Percentiles rank a stretch among this genome's conserved stretches.
These are phyloP conservation scores for Agapornis canus DNA, from an alignment of 2,797 vertebrate genomes.

Conservation along the genomic window DNA sequence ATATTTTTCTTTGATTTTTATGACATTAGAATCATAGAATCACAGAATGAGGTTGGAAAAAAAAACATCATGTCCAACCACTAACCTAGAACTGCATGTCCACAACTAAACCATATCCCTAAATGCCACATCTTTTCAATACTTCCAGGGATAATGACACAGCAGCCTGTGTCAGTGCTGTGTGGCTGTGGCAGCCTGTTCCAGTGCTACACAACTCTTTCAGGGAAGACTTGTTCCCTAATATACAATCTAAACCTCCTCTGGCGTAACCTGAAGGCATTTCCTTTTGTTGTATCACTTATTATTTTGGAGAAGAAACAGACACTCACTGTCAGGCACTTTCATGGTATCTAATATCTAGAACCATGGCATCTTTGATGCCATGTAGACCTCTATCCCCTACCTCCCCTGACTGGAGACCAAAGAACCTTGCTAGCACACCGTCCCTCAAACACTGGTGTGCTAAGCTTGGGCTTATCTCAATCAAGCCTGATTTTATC, in stretches of 20 bases:
- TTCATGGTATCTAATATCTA: not conserved
- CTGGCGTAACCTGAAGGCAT: not conserved
- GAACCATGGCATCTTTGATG: not conserved
- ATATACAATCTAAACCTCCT: not conserved
- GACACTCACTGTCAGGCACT: not conserved
- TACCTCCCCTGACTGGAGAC: not conserved
- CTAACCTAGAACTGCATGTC: not conserved
- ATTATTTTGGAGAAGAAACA: not conserved
- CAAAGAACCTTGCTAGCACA: no score
- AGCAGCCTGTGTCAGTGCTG: not conserved
- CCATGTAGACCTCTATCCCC: fast-evolving
- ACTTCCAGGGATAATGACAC: not conserved
- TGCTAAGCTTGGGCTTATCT: no score
- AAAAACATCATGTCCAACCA: not conserved
- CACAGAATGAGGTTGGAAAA: not conserved
- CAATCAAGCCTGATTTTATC: not conserved
- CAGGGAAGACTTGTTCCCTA: not conserved
- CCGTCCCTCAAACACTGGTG: no score
- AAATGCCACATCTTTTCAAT: not conserved
- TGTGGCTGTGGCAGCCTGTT: not conserved
- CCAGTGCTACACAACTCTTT: not conserved
- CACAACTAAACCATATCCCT: not conserved
- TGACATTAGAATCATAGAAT: not conserved
- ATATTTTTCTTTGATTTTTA: not conserved
- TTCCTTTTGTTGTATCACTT: not conserved